A percentile compares a stretch with the other conserved stretches of the same genome.
Conservation (phyloP, 2,113 vertebrate genomes). For the Naja naja region DNA sequence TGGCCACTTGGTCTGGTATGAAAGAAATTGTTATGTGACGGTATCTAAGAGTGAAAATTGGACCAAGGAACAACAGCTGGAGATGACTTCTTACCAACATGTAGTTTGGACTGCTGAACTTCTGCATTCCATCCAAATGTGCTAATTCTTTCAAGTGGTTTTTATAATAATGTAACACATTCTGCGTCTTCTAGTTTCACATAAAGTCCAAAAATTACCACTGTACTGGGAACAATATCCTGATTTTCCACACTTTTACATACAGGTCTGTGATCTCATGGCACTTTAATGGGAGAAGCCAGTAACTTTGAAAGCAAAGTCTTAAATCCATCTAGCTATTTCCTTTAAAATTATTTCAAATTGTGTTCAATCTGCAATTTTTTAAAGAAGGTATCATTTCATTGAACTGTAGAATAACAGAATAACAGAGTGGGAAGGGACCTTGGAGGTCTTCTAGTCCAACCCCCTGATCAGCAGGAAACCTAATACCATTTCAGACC, state of each 20-base stretch:
- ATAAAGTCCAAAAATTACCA: neutral
- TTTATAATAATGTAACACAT: neutral
- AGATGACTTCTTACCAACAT: neutral
- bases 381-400: neutral
- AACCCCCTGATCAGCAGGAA: neutral
- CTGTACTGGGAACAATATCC: neutral
- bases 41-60: neutral
- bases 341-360: slow-evolving; percentile 1
- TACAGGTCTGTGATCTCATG: neutral
- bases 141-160: neutral
- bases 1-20: neutral
- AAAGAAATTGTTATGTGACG: neutral
- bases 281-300: neutral
- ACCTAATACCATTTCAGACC: neutral
- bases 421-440: neutral
- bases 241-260: neutral
- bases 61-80: neutral
- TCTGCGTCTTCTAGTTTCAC: neutral
- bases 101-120: neutral
- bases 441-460: neutral
- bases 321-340: neutral
- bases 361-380: neutral
- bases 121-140: neutral
- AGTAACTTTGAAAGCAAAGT: neutral
- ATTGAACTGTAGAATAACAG: neutral